phyloP scores from a whole-genome alignment of 1,140 invertebrate genomes.

The Drosophila mayri region DNA sequence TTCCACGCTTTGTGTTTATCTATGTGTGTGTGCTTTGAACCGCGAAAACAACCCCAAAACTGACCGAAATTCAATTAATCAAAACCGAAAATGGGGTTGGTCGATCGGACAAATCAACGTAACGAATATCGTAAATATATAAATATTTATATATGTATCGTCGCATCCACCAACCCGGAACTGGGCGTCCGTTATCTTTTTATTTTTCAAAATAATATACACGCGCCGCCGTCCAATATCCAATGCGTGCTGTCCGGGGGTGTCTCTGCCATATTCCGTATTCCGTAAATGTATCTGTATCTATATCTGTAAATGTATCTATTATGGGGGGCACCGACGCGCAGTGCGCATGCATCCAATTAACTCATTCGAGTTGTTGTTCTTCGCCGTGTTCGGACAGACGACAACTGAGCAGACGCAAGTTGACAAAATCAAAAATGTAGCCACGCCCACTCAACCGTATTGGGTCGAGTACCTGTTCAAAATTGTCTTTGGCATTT shows the following conservation, averaged over 20 bases:
- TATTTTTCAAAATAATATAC: conserved; percentile 73
- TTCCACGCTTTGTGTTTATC: conserved; percentile 20
- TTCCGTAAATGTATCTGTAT: conserved; percentile 70
- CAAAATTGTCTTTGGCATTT: conserved; percentile 94
- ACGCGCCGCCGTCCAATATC: conserved; percentile 41
- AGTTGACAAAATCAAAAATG: conserved; percentile 85
- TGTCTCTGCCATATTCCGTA: conserved; percentile 80
- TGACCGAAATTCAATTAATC: conserved; percentile 32
- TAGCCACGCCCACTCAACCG: conserved; percentile 87
- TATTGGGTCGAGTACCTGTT: conserved; percentile 92
- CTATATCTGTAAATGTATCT: conserved; percentile 42
- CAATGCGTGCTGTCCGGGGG: conserved; percentile 49
- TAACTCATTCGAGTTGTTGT: conserved; percentile 97
- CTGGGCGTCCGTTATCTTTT: conserved; percentile 83
- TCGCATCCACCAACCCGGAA: conserved; percentile 63
- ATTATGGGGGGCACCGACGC: conserved; percentile 86
- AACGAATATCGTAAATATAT: not conserved
- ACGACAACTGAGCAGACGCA: conserved; percentile 94
- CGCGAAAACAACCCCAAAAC: conserved; percentile 39
- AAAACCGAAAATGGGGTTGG: conserved; percentile 46
- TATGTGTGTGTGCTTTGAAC: conserved; percentile 27
- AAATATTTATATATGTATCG: not conserved
- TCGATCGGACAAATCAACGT: conserved; percentile 52
- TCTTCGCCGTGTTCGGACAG: conserved; percentile 99
- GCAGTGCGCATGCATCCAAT: conserved; percentile 95